These are phyloP conservation scores for Carollia perspicillata DNA, from an alignment of 2,113 vertebrate genomes.

Conservation along the genomic window DNA sequence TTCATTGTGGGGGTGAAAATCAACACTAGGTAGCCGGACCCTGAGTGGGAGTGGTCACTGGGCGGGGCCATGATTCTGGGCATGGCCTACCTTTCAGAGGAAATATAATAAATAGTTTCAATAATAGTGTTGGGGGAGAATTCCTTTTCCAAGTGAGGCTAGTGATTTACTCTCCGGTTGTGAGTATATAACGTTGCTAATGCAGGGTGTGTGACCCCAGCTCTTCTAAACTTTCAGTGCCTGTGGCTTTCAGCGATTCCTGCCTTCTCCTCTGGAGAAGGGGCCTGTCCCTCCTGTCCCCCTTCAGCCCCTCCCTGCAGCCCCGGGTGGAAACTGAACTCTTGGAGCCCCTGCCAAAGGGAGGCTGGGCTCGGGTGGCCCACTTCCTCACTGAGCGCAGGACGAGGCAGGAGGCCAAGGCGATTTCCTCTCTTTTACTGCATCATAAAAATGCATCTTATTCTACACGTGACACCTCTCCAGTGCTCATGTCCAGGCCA, in stretches of 20 bases:
- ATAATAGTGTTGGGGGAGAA: not conserved
- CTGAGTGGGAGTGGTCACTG: not conserved
- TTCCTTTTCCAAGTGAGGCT: slow-evolving; percentile 49
- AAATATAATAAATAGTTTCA: not conserved
- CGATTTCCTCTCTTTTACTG: slow-evolving; percentile 81
- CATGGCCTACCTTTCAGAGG: not conserved
- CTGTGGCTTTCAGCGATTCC: slow-evolving; percentile 65
- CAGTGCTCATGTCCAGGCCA: slow-evolving; percentile 55
- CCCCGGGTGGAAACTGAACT: slow-evolving; percentile 76
- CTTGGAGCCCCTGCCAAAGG: slow-evolving; percentile 67
- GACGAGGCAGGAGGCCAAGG: slow-evolving; percentile 66
- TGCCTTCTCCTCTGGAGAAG: slow-evolving; percentile 52
- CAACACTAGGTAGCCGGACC: not conserved
- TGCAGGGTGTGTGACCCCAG: slow-evolving; percentile 2
- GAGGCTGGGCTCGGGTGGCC: slow-evolving; percentile 71
- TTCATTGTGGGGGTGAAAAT: not conserved
- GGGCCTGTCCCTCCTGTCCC: slow-evolving; percentile 52
- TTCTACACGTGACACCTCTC: slow-evolving; percentile 66
- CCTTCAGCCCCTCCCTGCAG: slow-evolving; percentile 24
- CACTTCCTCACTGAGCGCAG: slow-evolving; percentile 72
- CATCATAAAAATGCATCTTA: slow-evolving; percentile 75
- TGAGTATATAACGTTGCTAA: not conserved
- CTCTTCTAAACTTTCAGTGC: slow-evolving; percentile 55
- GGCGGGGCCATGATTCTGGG: not conserved
- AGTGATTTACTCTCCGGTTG: slow-evolving; percentile 46